These are phyloP conservation scores for Stomatorhinus walkeri DNA, from an alignment of 2,797 vertebrate species.

Conservation along the genomic window DNA sequence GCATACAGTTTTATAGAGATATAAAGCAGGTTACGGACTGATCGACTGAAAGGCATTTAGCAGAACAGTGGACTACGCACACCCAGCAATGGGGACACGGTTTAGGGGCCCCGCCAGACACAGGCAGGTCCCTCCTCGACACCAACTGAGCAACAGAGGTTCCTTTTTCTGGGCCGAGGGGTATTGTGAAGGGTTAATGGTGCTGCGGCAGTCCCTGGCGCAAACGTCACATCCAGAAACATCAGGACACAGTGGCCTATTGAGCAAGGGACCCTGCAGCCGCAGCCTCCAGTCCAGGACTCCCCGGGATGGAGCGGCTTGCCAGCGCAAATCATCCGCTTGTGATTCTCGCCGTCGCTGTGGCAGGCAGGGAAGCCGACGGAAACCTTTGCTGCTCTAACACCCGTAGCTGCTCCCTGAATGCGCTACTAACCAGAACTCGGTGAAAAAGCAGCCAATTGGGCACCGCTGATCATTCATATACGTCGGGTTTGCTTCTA, in stretches of 20 bases:
- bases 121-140: neutral
- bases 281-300: conserved; percentile 14
- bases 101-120: neutral
- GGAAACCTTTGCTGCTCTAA: too few relatives aligned
- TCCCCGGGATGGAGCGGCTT: conserved; percentile 43
- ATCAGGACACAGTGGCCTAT: conserved; percentile 39
- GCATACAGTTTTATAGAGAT: neutral
- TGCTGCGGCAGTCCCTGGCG: conserved; percentile 26
- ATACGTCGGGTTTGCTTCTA: neutral
- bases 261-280: conserved; percentile 27
- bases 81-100: neutral
- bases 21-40: neutral
- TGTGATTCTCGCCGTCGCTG: conserved; percentile 32
- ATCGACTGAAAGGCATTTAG: neutral
- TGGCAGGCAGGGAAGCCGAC: conserved; percentile 50
- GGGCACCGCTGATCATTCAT: neutral
- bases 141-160: neutral
- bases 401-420: neutral
- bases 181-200: conserved; percentile 23
- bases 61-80: neutral
- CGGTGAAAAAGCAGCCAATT: neutral
- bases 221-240: conserved; percentile 43
- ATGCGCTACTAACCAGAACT: neutral
- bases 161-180: conserved; percentile 23
- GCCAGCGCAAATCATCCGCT: conserved; percentile 19